A percentile compares a stretch with the other conserved stretches of the same genome.
Conservation (phyloP, 2,888 invertebrate genomes). For the Caenorhabditis panamensis region DNA sequence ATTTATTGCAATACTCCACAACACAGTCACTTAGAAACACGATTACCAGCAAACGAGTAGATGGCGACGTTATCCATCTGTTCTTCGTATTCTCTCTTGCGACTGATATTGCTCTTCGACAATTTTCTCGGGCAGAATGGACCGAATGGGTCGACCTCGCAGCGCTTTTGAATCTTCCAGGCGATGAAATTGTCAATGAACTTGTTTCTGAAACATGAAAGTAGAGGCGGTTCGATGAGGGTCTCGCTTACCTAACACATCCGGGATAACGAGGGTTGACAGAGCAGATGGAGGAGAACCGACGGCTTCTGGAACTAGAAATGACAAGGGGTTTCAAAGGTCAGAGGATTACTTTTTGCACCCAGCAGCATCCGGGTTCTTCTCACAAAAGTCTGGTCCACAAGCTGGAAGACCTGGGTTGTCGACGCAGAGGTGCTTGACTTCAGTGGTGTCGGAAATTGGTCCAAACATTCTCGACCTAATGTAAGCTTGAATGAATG, state of each 20-base stretch:
- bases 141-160: slow-evolving; percentile 22
- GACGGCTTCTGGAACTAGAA: background rate
- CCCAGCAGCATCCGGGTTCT: background rate
- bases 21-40: too few relatives aligned
- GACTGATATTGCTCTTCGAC: background rate
- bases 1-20: background rate
- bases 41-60: too few relatives aligned
- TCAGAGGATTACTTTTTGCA: background rate
- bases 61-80: too few relatives aligned
- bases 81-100: too few relatives aligned
- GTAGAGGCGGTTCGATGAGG: too few relatives aligned
- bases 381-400: slow-evolving; percentile 1
- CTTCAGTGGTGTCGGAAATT: background rate
- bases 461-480: too few relatives aligned
- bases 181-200: slow-evolving; percentile 37
- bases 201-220: slow-evolving; percentile 19
- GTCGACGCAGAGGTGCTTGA: slow-evolving; percentile 1
- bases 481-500: too few relatives aligned
- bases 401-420: background rate
- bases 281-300: background rate
- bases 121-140: slow-evolving; percentile 13
- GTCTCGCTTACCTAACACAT: slow-evolving; percentile 13
- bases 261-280: slow-evolving; percentile 9
- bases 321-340: background rate
- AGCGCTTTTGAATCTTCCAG: slow-evolving; percentile 29